Evolutionary conservation across 2,888 invertebrate species (phyloP), one percentile per base, ranked within the genome.

Genomic region (Agrotis clavis): DNA sequence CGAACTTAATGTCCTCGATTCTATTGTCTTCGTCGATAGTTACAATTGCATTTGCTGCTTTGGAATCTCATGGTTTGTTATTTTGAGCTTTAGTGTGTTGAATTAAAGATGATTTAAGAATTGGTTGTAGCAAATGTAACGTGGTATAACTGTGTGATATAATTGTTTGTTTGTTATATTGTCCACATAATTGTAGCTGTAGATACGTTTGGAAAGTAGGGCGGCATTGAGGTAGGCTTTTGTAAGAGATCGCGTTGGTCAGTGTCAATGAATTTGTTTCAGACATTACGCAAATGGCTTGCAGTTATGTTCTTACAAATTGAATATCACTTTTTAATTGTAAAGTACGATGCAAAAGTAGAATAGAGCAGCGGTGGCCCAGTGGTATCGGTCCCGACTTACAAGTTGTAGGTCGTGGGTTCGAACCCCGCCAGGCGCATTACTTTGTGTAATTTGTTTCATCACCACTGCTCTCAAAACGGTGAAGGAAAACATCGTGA

Each of bases 261-360:
- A 94, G 93, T 95, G 95, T 93, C 95, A 95, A 93, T 93, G 92
- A 93, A 95, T 95, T 94, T 92, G 94, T 92, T 90, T 90, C 93
- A 93, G 91, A 87, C 74, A 74, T 93, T 94, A 91, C 89, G 92
- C 90, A 94, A 94, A 83, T 61, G 60, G 13, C 69, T 71, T 71
- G 73, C 67, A 61, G 74, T 81, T 84, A 82, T 81, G 81, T 72
- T 78, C 79, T 82, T 75, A 85, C 72, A 77, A 86, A 81, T 83
- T 77, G 62, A 76, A 85, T 85, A 84, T 84, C 74, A 77, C 77
- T 80, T 82, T 75, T 81, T 85, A 85, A 84, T 84, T 77, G 67
- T 77, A 74, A 59, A 69, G 41, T 71, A 2, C 41, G 59, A 77
- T 77, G 66, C 66, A 67, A 75, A 79, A 50, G 30, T 68, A n/a